Conservation (phyloP, 2,888 invertebrate genomes). For the Drosophila maculinotata region DNA sequence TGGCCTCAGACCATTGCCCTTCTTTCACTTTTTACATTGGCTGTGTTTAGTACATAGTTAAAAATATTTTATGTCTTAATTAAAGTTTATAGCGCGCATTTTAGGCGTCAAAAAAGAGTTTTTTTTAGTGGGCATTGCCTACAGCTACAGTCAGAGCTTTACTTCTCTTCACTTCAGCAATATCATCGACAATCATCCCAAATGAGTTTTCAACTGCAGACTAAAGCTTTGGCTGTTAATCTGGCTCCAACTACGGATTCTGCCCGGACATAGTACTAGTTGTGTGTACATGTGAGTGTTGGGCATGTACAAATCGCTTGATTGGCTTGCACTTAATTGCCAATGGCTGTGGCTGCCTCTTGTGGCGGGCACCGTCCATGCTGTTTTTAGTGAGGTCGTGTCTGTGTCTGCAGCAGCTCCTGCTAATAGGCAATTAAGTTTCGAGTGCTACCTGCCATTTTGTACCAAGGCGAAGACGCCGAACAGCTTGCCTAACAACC, state of each 20-base stretch:
- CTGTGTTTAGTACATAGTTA: slow-evolving; percentile 69
- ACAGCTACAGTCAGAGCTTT: slow-evolving; percentile 21
- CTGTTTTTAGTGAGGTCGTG: slow-evolving; percentile 67
- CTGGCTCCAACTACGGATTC: slow-evolving; percentile 7
- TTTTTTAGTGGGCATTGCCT: slow-evolving; percentile 39
- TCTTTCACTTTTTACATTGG: slow-evolving; percentile 50
- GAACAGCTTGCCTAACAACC: slow-evolving; percentile 51
- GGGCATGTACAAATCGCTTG: slow-evolving; percentile 77
- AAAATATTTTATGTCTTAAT: slow-evolving; percentile 82
- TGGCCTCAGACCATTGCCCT: slow-evolving; percentile 46
- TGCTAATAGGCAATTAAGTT: slow-evolving; percentile 78
- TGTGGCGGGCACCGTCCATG: slow-evolving; percentile 20
- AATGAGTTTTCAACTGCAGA: slow-evolving; percentile 59
- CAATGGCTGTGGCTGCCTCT: slow-evolving; percentile 69
- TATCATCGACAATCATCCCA: slow-evolving; percentile 56
- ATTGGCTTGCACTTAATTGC: slow-evolving; percentile 79
- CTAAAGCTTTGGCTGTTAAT: too few relatives aligned
- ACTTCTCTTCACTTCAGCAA: slow-evolving; percentile 35
- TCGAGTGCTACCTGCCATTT: slow-evolving; percentile 77
- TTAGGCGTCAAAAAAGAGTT: slow-evolving; percentile 77
- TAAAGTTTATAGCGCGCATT: slow-evolving; percentile 78
- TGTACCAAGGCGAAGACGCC: slow-evolving; percentile 45
- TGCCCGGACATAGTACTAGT: slow-evolving; percentile 21
- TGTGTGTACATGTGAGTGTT: slow-evolving; percentile 61
- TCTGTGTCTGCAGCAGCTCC: slow-evolving; percentile 63